Evolutionary conservation across 1,140 invertebrate genomes (phyloP).

Genomic region (Rhagoletis pomonella): DNA sequence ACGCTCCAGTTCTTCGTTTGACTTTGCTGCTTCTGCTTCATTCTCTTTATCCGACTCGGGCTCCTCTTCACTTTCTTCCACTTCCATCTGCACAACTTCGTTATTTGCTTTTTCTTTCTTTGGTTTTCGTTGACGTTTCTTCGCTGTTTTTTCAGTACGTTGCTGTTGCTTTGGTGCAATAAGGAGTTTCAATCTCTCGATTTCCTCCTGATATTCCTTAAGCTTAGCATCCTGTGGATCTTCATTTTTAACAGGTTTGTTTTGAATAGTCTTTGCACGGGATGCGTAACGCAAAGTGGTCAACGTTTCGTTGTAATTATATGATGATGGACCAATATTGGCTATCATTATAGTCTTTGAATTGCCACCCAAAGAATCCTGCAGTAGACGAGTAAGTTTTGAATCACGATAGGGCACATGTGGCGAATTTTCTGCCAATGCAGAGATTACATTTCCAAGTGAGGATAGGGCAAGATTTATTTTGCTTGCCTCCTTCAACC

Average conservation of each 20-base stretch:
- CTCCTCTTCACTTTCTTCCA: slow-evolving; percentile 78
- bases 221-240: slow-evolving; percentile 95
- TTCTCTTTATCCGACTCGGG: slow-evolving; percentile 75
- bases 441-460: slow-evolving; percentile 95
- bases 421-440: slow-evolving; percentile 90
- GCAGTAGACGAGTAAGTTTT: slow-evolving; percentile 92
- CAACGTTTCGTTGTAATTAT: slow-evolving; percentile 96
- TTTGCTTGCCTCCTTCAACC: slow-evolving; percentile 96
- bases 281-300: slow-evolving; percentile 94
- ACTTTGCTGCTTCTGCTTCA: slow-evolving; percentile 75
- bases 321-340: slow-evolving; percentile 95
- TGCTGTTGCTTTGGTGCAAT: slow-evolving; percentile 74
- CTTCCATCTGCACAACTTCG: slow-evolving; percentile 63
- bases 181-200: slow-evolving; percentile 79
- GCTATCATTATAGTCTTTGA: slow-evolving; percentile 98
- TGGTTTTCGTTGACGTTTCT: slow-evolving; percentile 58
- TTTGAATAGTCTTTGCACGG: slow-evolving; percentile 95
- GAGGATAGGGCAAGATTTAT: slow-evolving; percentile 96
- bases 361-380: slow-evolving; percentile 96
- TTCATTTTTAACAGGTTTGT: slow-evolving; percentile 96
- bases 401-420: slow-evolving; percentile 96
- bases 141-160: slow-evolving; percentile 60
- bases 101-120: slow-evolving; percentile 58
- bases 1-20: slow-evolving; percentile 72
- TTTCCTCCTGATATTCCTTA: slow-evolving; percentile 91